These are phyloP conservation scores for Drosophila willistoni DNA, from an alignment of 1,140 invertebrate species.

Conservation along the genomic window DNA sequence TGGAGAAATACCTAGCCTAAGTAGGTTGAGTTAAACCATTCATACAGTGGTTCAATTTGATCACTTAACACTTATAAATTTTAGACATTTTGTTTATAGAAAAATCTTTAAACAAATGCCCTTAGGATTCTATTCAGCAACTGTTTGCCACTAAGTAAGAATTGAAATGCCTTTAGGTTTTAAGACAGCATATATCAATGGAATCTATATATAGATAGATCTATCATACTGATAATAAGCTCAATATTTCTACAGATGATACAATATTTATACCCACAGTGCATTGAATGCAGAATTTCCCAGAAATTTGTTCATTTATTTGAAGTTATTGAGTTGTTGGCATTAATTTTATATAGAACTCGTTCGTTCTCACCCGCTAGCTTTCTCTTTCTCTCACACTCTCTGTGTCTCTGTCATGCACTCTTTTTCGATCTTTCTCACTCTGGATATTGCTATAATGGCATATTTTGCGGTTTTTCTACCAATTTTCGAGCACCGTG, in stretches of 20 bases:
- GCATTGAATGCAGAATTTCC: conserved; percentile 1
- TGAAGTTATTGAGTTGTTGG: conserved; percentile 54
- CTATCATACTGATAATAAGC: no score
- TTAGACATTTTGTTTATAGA: background rate
- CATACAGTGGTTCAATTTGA: background rate
- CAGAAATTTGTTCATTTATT: conserved; percentile 43
- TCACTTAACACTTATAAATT: background rate
- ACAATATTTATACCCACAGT: conserved; percentile 29
- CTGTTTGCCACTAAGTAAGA: no score
- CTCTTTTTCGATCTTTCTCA: background rate
- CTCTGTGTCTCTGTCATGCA: background rate
- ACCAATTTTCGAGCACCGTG: conserved; percentile 37
- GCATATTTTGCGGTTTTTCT: conserved; percentile 37
- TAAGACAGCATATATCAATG: no score
- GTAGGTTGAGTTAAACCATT: conserved; percentile 1
- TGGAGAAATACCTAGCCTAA: conserved; percentile 9
- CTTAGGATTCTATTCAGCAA: no score
- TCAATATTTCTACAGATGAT: conserved; percentile 1
- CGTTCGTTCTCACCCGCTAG: background rate
- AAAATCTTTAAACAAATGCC: no score
- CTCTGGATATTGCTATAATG: conserved; percentile 24
- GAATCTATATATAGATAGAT: no score
- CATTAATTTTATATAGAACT: conserved; percentile 45
- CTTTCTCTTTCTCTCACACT: background rate
- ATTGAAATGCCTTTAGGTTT: no score